phyloP scores from a whole-genome alignment of 2,888 invertebrate genomes.

The Synergus itoensis region DNA sequence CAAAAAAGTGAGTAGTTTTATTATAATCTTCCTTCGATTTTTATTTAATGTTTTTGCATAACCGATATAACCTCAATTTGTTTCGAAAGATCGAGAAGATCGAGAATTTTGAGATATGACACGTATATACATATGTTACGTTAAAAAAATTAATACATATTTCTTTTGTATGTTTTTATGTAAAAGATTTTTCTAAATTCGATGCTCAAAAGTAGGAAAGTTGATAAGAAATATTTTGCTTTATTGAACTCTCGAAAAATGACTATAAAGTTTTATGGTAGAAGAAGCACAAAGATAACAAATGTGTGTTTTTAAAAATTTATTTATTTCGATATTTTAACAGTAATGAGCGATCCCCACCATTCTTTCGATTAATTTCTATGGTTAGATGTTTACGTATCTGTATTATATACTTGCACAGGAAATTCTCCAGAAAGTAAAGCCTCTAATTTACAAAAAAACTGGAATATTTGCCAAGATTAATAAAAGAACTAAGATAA shows the following conservation, averaged over 20 bases:
- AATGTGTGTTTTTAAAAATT: not conserved
- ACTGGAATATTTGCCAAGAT: not conserved
- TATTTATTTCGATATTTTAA: not conserved
- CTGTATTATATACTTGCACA: not conserved
- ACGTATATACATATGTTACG: no score
- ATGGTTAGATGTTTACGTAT: no score
- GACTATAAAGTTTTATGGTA: not conserved
- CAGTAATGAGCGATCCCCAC: not conserved
- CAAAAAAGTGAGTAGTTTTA: not conserved
- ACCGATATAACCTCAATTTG: not conserved
- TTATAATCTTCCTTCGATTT: not conserved
- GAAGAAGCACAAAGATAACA: not conserved
- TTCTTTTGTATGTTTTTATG: no score
- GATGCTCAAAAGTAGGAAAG: no score
- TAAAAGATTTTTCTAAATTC: no score
- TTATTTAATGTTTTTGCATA: not conserved
- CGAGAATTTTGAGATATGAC: no score
- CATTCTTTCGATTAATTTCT: not conserved
- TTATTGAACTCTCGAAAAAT: not conserved
- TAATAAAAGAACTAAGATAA: not conserved
- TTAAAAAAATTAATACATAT: no score
- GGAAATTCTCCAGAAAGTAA: not conserved
- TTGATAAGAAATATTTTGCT: no score
- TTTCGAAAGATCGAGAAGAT: not conserved
- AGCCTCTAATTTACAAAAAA: not conserved